Evolutionary conservation across 53 echinoderm and acorn worm genomes (phyloP), one percentile per base, ranked within the genome.

Genomic region (Henricia sp.): DNA sequence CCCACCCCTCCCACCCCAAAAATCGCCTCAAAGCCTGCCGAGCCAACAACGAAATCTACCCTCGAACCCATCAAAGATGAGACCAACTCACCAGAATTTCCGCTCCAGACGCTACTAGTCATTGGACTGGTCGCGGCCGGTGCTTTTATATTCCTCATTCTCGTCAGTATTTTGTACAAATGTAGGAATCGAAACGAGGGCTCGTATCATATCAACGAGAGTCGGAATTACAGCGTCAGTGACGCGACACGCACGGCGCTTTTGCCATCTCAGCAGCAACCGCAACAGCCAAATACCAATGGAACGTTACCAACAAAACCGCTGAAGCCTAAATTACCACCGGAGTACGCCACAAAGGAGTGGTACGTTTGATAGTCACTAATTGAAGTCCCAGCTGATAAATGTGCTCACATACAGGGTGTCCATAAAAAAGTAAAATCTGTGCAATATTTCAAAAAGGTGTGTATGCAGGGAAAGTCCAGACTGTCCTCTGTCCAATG

Each of bases 141-240:
- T 57, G 90, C 90, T 64, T 37, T 95, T 21, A 75, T 92, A 25
- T 90, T 95, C 26, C 73, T 95, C 65, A 67, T 93, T 23, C 71
- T 95, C 42, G 88, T 95, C 63, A 73, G 90, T 27, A 82, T 85
- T 70, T 74, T 95, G 50, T 95, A 95, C 76, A 99, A 94, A 67
- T 94, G 88, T 88, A 89, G 94, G 42, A 99, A 99, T 82, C 82
- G 94, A 25, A 99, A 94, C 71, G 99, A 99, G 85, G 99, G 99
- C 70, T 99, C 99, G 28, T 99, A 99, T 66, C 94, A 92, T 68
- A 99, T 99, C 63, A 94, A 99, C 71, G 99, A 99, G 86, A 99
- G 99, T 82, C 88, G 99, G 34, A 99, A 99, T 67, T 99, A 94
- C 82, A 86, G 76, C 43, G 86, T 86, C 11, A 76, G 51, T 17